These are phyloP conservation scores for Sphaerophoria taeniata DNA, from an alignment of 2,888 invertebrate species.

Conservation along the genomic window DNA sequence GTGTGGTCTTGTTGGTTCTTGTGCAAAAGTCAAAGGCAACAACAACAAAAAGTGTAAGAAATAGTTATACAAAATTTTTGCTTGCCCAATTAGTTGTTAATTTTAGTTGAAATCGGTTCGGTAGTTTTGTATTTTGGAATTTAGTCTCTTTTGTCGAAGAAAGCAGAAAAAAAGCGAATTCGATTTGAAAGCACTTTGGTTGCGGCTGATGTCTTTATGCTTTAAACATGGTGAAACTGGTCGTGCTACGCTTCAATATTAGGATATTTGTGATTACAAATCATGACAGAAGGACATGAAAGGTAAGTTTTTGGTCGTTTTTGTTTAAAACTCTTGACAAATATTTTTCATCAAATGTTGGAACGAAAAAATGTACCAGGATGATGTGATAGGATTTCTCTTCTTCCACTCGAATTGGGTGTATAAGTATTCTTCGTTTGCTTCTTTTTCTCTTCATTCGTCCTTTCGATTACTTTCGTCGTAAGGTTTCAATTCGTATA, in stretches of 20 bases:
- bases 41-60: constrained; percentile 45
- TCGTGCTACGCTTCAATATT: constrained; percentile 91
- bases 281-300: constrained; percentile 96
- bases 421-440: constrained; percentile 27
- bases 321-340: neutral
- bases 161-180: no score
- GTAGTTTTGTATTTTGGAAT: constrained; percentile 14
- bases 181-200: constrained; percentile 68
- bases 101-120: neutral
- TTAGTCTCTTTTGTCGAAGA: neutral
- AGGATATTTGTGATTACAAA: constrained; percentile 92
- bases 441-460: constrained; percentile 22
- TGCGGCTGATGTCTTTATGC: constrained; percentile 87
- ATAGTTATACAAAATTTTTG: neutral
- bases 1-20: constrained; percentile 30
- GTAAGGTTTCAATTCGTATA: constrained; percentile 48
- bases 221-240: constrained; percentile 93
- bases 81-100: constrained; percentile 21
- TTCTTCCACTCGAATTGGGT: constrained; percentile 19
- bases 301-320: constrained; percentile 90
- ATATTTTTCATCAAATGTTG: neutral
- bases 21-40: constrained; percentile 59
- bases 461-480: constrained; percentile 37
- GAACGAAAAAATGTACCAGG: constrained; percentile 25
- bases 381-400: constrained; percentile 48